Evolutionary conservation across 2,888 invertebrate genomes (phyloP), one percentile per base, ranked within the genome.

Genomic region (Mimachlamys varia): DNA sequence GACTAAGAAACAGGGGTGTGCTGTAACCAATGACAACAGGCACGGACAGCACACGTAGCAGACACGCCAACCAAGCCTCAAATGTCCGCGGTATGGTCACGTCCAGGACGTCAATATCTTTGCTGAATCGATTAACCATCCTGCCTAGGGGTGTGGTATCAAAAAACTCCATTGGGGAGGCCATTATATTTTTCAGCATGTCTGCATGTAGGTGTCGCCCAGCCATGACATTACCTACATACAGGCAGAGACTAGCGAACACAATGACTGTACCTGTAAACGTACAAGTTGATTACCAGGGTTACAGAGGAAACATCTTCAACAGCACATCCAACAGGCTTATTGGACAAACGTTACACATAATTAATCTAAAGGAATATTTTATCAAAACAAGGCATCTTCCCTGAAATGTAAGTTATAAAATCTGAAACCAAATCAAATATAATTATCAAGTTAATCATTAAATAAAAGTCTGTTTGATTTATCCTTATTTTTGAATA

Each of bases 71-170:
- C 94, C 95, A 95, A 12, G 93, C 93, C 55, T 94, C 91, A 55
- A 89, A 95, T 89, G 88, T 91, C 92, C 89, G 76, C 27, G 96
- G 95, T 17, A 96, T 94, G 27, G 93, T 91, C 17, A 91, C 93
- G 92, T 96, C 96, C 13, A 96, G 89, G 7, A 93, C 92, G 91
- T 96, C 96, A 10, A 96, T 93, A 90, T 96, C 96, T 91, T 96
- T 96, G 90, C 95, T 93, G 92, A 96, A 96, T 90, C 96, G 93
- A 92, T 96, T 96, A 49, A 96, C 62, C 44, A 96, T 94, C 58
- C 96, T 93, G 17, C 96, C 96, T 38, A 93, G 90, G 1, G 96
- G 96, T 49, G 95, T 96, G 0, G 95, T 94, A 92, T 96, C 96
- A 93, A 96, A 96, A 94, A 96, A 96, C 49, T 89, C 87, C 95